Evolutionary conservation across 2,113 vertebrate genomes (phyloP).

Genomic region (Setophaga kirtlandii): DNA sequence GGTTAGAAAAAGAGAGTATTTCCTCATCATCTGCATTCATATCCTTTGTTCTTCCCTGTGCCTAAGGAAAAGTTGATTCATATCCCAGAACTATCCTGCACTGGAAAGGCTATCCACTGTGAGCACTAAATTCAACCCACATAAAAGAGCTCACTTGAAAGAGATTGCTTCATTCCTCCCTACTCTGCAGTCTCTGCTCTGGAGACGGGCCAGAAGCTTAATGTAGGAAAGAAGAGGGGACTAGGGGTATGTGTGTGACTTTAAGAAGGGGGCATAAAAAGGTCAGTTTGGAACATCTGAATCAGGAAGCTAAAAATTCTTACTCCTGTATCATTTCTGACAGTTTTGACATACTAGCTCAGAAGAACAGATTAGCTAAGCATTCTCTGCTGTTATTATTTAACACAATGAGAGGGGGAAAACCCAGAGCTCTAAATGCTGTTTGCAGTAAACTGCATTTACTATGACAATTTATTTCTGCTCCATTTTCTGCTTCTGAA

Average conservation of each 20-base stretch:
- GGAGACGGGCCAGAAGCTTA: not conserved
- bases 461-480: not conserved
- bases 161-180: not conserved
- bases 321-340: not conserved
- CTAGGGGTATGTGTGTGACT: not conserved
- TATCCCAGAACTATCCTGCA: not conserved
- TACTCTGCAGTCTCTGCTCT: not conserved
- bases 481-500: not conserved
- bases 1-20: not conserved
- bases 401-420: not conserved
- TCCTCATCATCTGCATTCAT: not conserved
- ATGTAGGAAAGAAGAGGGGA: not conserved
- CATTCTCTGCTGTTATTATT: not conserved
- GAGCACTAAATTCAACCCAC: not conserved
- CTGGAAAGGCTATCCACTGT: not conserved
- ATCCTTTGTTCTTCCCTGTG: not conserved
- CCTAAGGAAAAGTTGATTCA: not conserved
- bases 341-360: not conserved
- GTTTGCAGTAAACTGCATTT: not conserved
- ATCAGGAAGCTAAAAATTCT: not conserved
- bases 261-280: not conserved
- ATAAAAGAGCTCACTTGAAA: not conserved
- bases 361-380: not conserved
- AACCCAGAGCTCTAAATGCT: not conserved
- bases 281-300: not conserved